These are phyloP conservation scores for Halcyon smyrnensis DNA, from an alignment of 2,797 vertebrate species.

Conservation along the genomic window DNA sequence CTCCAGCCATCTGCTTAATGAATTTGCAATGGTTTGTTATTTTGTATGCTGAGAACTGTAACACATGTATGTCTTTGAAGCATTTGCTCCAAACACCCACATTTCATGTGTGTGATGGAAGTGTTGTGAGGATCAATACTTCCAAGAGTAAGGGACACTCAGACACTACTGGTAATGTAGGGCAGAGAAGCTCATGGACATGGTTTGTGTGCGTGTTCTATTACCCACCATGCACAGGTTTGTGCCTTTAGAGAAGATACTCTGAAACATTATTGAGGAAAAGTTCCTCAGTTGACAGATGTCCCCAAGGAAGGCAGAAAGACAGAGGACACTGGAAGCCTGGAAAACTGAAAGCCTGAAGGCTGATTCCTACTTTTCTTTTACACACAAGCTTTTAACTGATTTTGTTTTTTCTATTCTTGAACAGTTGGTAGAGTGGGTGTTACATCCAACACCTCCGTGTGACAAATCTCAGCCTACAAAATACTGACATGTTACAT, in stretches of 20 bases:
- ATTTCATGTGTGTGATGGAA: background rate
- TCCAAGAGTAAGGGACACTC: background rate
- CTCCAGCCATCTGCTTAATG: slow-evolving; percentile 21
- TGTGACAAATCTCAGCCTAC: slow-evolving; percentile 69
- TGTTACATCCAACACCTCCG: slow-evolving; percentile 58
- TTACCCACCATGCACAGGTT: accelerated
- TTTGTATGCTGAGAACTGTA: slow-evolving; percentile 36
- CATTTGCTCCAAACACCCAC: slow-evolving; percentile 16
- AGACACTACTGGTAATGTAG: background rate
- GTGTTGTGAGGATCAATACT: background rate
- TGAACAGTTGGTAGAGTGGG: slow-evolving; percentile 72
- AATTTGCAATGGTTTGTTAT: background rate
- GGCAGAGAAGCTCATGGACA: background rate
- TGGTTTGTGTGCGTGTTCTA: background rate
- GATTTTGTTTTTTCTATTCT: background rate
- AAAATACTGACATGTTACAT: slow-evolving; percentile 61
- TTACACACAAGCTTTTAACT: background rate
- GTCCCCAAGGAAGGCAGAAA: background rate
- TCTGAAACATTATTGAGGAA: background rate
- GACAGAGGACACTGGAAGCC: background rate
- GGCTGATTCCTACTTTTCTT: background rate
- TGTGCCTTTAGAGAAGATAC: background rate
- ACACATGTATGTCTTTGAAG: background rate
- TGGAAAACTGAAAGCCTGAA: background rate
- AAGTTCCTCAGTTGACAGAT: background rate